A percentile compares a stretch with the other conserved stretches of the same genome.
Conservation (phyloP, 2,888 invertebrate genomes). For the Schizotus pectinicornis region DNA sequence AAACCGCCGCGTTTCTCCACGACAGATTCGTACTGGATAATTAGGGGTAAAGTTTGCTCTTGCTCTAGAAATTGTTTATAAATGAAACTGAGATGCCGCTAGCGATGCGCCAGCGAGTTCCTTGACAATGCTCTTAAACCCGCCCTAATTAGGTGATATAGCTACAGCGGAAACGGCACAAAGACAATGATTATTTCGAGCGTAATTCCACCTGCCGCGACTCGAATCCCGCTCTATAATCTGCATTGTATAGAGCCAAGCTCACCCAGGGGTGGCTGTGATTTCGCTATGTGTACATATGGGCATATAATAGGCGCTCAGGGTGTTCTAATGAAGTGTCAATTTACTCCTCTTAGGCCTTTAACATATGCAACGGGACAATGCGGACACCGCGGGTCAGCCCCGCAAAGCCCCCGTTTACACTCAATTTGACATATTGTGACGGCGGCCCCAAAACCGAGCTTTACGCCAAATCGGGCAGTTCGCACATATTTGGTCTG, state of each 20-base stretch:
- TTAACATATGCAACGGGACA: constrained; percentile 49
- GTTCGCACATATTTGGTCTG: too few species aligned
- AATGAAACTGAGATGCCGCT: not conserved
- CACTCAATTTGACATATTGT: constrained; percentile 61
- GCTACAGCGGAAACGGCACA: too few species aligned
- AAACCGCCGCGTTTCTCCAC: too few species aligned
- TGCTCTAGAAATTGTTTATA: not conserved
- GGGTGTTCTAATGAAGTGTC: constrained; percentile 59
- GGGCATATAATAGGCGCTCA: constrained; percentile 51
- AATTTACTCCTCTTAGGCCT: constrained; percentile 53
- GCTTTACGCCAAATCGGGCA: not conserved
- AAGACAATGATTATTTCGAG: constrained; percentile 52
- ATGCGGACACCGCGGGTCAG: constrained; percentile 18
- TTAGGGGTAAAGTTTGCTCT: too few species aligned
- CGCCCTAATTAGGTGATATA: too few species aligned
- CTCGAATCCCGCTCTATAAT: constrained; percentile 34
- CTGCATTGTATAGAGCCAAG: constrained; percentile 32
- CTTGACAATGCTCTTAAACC: too few species aligned
- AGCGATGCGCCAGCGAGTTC: not conserved
- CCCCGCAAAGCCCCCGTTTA: constrained; percentile 45
- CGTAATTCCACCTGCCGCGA: constrained; percentile 47
- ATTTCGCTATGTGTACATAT: constrained; percentile 48
- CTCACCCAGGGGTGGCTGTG: constrained; percentile 31
- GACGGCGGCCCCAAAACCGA: not conserved
- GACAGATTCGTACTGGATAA: too few species aligned